phyloP scores from a whole-genome alignment of 2,113 vertebrate species.

The Sylvilagus bachmani region DNA sequence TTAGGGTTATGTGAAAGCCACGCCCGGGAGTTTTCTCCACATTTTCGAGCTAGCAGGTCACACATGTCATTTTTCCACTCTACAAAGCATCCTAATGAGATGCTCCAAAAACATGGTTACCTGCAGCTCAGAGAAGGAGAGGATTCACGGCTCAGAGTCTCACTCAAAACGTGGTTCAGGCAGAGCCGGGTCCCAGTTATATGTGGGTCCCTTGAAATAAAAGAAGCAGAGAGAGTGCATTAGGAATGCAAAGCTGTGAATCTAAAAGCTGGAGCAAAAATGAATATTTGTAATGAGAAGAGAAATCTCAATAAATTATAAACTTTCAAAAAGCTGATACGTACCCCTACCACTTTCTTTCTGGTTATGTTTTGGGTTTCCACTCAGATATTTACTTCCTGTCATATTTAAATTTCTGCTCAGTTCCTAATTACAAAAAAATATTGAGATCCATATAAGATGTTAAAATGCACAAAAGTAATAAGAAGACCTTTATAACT shows the following conservation, averaged over 20 bases:
- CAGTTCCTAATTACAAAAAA: neutral
- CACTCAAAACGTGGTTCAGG: neutral
- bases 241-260: neutral
- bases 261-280: neutral
- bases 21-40: neutral
- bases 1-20: neutral
- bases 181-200: neutral
- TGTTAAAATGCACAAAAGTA: neutral
- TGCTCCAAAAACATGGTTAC: neutral
- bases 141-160: neutral
- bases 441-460: neutral
- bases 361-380: neutral
- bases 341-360: neutral
- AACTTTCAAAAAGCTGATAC: neutral
- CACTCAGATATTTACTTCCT: neutral
- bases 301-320: neutral
- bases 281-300: neutral
- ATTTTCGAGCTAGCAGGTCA: neutral
- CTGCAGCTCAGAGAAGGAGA: neutral
- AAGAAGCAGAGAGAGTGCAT: neutral
- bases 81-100: neutral
- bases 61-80: neutral
- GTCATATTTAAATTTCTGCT: neutral
- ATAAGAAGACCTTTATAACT: neutral
- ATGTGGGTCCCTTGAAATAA: neutral